Conservation (phyloP, 2,797 vertebrate genomes). For the Periophthalmus magnuspinnatus region DNA sequence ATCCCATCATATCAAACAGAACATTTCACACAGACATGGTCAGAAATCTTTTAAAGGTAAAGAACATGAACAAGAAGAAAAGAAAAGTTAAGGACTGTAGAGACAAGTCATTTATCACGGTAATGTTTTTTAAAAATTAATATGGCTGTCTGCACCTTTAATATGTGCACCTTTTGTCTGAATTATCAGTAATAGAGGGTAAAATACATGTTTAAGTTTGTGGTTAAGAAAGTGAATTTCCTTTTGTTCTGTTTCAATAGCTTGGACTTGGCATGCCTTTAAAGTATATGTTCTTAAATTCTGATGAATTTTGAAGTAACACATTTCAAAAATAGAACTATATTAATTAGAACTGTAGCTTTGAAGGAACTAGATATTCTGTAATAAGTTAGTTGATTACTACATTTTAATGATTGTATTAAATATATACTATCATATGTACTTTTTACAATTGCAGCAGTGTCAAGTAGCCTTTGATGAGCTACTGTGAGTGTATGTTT, state of each 20-base stretch:
- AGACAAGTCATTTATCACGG: neutral
- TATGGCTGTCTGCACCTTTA: neutral
- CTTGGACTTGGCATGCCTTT: neutral
- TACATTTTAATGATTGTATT: neutral
- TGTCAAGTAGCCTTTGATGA: constrained; percentile 5
- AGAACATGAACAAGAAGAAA: neutral
- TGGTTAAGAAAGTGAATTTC: neutral
- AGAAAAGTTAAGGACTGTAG: neutral
- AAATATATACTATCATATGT: neutral
- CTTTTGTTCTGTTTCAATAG: neutral
- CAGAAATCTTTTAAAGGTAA: neutral
- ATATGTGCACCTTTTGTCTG: neutral
- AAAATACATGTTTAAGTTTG: neutral
- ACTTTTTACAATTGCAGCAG: neutral
- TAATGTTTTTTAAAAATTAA: neutral
- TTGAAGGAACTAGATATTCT: neutral
- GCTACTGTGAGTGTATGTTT: neutral
- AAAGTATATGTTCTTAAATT: neutral
- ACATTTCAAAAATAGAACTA: neutral
- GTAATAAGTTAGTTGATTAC: neutral
- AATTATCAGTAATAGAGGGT: neutral
- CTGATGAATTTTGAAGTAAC: no score
- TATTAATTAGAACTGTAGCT: neutral
- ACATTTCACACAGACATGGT: neutral
- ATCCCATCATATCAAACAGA: neutral